phyloP scores from a whole-genome alignment of 2,797 vertebrate genomes.

The Zalophus californianus region DNA sequence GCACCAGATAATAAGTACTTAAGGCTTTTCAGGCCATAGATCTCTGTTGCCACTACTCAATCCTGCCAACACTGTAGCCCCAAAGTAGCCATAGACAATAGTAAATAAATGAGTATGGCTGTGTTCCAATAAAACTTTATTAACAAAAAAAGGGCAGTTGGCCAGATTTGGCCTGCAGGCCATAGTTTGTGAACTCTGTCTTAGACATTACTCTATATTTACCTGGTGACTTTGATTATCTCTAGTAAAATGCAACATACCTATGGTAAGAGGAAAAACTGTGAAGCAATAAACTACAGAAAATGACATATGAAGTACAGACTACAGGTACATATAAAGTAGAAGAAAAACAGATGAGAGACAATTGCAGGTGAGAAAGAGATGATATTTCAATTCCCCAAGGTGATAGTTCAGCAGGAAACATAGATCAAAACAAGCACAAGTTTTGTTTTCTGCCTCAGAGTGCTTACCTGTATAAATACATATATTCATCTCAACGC shows the following conservation, averaged over 20 bases:
- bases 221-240: background rate
- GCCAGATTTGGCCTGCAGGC: background rate
- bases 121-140: background rate
- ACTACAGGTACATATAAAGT: background rate
- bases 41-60: background rate
- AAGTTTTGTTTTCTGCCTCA: background rate
- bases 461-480: background rate
- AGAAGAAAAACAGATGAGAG: background rate
- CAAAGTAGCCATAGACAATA: background rate
- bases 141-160: background rate
- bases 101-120: background rate
- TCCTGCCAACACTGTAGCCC: background rate
- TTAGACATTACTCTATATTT: background rate
- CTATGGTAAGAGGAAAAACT: background rate
- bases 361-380: background rate
- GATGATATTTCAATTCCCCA: background rate
- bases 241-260: background rate
- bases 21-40: background rate
- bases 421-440: background rate
- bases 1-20: background rate
- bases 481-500: background rate
- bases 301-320: background rate
- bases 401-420: background rate
- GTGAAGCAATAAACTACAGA: background rate
- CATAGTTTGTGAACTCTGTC: background rate